A percentile compares a stretch with the other conserved stretches of the same genome.
phyloP scores from a whole-genome alignment of 2,113 vertebrate genomes.

The Baryphthengus martii region DNA sequence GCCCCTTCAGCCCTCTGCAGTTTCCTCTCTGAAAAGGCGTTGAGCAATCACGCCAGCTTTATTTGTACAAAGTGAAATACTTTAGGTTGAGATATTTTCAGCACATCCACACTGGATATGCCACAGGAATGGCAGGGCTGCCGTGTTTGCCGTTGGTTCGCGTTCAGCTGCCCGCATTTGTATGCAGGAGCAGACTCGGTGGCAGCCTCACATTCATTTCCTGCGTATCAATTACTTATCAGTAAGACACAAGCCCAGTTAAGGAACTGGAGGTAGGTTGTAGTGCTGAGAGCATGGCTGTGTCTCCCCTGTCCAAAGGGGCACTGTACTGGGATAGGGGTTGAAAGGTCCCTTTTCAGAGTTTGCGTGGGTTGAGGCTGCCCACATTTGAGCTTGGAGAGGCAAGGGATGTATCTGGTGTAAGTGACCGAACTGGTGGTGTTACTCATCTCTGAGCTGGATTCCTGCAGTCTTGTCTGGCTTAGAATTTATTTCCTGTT shows the following conservation, averaged over 20 bases:
- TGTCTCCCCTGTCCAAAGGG: not conserved
- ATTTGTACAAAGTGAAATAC: not conserved
- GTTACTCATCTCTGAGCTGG: not conserved
- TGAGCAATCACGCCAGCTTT: not conserved
- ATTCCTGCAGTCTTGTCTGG: not conserved
- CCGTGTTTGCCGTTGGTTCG: not conserved
- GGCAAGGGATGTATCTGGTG: not conserved
- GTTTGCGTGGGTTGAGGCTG: not conserved
- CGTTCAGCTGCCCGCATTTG: slow-evolving; percentile 52
- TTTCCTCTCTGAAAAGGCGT: not conserved
- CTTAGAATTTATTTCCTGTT: not conserved
- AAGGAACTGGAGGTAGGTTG: not conserved
- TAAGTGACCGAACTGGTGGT: not conserved
- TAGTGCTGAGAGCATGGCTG: not conserved
- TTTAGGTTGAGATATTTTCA: not conserved
- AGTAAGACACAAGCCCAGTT: not conserved
- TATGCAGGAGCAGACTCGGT: not conserved
- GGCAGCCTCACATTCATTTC: slow-evolving; percentile 35
- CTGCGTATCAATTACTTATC: slow-evolving; percentile 43
- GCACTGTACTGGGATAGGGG: not conserved
- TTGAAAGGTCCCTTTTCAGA: not conserved
- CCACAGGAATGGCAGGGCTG: not conserved
- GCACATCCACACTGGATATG: slow-evolving; percentile 36
- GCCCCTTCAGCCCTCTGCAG: not conserved
- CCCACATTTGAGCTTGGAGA: not conserved